phyloP scores from a whole-genome alignment of 2,113 vertebrate genomes.

The Rattus norvegicus region DNA sequence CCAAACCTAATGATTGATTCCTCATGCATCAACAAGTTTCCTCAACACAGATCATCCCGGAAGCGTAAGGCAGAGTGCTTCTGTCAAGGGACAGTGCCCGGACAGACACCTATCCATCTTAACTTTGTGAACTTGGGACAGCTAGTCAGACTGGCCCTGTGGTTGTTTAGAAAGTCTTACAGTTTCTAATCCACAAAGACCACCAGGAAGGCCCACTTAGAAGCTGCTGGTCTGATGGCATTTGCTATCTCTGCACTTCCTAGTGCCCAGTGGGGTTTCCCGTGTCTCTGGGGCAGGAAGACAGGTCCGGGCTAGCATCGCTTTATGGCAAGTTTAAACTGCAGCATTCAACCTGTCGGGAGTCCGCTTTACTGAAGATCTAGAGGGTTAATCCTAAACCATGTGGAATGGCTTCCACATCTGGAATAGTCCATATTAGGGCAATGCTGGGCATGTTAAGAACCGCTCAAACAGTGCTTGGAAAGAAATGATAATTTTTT shows the following conservation, averaged over 20 bases:
- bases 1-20: not conserved
- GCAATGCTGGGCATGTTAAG: not conserved
- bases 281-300: too few relatives aligned
- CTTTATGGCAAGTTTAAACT: not conserved
- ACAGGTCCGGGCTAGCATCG: not conserved
- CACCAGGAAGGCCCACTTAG: accelerated
- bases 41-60: not conserved
- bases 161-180: not conserved
- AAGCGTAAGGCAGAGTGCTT: not conserved
- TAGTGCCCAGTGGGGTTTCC: not conserved
- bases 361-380: not conserved
- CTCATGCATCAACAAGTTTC: not conserved
- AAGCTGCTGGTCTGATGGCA: not conserved
- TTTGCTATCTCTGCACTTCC: not conserved
- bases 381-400: not conserved
- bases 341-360: not conserved
- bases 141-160: not conserved
- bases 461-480: not conserved
- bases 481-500: not conserved
- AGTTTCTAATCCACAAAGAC: not conserved
- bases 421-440: not conserved
- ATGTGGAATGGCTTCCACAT: not conserved
- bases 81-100: not conserved
- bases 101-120: too few relatives aligned
- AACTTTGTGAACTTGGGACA: not conserved